Percentiles rank a stretch among this genome's conserved stretches.
Evolutionary conservation across 2,797 vertebrate genomes (phyloP).

Genomic region (Coccyzus lansbergi): DNA sequence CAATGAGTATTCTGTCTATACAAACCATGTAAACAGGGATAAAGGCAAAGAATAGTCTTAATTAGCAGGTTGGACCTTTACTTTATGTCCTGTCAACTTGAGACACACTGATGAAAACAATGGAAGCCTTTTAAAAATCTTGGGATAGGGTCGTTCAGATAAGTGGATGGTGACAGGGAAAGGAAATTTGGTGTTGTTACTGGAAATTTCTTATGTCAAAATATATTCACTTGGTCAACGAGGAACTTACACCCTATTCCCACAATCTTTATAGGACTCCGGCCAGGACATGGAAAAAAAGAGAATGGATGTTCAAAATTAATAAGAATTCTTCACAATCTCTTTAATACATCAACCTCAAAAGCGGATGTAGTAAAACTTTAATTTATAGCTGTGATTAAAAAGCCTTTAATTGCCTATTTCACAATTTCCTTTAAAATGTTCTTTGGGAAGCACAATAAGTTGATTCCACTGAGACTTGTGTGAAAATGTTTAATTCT

Average conservation of each 20-base stretch:
- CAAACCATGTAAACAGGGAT: not conserved
- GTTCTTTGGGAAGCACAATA: constrained; percentile 3
- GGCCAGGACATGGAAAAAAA: not conserved
- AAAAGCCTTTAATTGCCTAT: constrained; percentile 33
- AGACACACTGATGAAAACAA: not conserved
- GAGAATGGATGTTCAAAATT: not conserved
- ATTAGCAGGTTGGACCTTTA: not conserved
- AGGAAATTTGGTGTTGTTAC: not conserved
- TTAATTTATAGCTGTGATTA: constrained; percentile 22
- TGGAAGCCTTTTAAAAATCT: not conserved
- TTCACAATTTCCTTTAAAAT: constrained; percentile 44
- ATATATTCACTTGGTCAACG: not conserved
- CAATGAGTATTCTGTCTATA: not conserved
- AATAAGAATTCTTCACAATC: not conserved
- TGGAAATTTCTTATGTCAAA: not conserved
- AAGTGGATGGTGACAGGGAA: not conserved
- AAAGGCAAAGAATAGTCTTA: not conserved
- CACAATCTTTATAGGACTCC: not conserved
- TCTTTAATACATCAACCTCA: not conserved
- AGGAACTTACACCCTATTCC: not conserved
- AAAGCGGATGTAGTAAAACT: not conserved
- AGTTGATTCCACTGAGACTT: constrained; percentile 14
- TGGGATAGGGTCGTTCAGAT: not conserved
- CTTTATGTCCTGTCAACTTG: not conserved
- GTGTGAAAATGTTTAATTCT: constrained; percentile 43